Evolutionary conservation across 1,140 invertebrate genomes (phyloP), one percentile per base, ranked within the genome.

Genomic region (Brachionus manjavacas): DNA sequence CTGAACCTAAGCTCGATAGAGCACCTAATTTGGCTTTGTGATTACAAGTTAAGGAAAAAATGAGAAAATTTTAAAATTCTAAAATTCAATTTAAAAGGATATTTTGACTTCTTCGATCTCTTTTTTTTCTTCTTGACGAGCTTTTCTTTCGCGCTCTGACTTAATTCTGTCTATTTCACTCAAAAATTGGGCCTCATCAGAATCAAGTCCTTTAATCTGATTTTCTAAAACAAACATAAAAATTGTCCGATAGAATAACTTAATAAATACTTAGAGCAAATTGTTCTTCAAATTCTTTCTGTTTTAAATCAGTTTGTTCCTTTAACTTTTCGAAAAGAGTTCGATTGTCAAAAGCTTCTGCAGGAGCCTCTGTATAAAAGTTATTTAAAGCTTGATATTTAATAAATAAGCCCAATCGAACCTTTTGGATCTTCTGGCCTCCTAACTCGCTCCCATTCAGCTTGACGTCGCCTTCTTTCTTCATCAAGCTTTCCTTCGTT

Each of bases 81-180:
- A 64, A 28, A 52, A 23, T 7, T 39, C 3, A 31, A 7, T 31
- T 55, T n/a, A 70, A 83, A 83, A 83, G 81, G 81, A 83, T 83
- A 83, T 83, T 83, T 72, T 83, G 25, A 84, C 46, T 84, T 84
- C 83, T 35, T 84, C 83, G 14, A 84, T 49, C 46, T 74, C 66
- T 76, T 66, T 72, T 28, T 74, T 72, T 76, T 84, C 83, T 28
- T 74, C 66, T 1, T 35, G 12, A 41, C 46, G 28, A 20, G 64
- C 16, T 60, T 60, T 43, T 41, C 70, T 28, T 74, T 84, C 66
- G 20, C 39, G 31, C 28, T 84, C 55, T 4, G 16, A 25, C 74
- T 43, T 74, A n/a, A 72, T 31, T 28, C 64, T 23, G 39, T 84
- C 83, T 6, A 84, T 52, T 70, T 72, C 66, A 11, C n/a, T 49